Evolutionary conservation across 2,888 invertebrate genomes (phyloP).

Genomic region (Heliconius sara): DNA sequence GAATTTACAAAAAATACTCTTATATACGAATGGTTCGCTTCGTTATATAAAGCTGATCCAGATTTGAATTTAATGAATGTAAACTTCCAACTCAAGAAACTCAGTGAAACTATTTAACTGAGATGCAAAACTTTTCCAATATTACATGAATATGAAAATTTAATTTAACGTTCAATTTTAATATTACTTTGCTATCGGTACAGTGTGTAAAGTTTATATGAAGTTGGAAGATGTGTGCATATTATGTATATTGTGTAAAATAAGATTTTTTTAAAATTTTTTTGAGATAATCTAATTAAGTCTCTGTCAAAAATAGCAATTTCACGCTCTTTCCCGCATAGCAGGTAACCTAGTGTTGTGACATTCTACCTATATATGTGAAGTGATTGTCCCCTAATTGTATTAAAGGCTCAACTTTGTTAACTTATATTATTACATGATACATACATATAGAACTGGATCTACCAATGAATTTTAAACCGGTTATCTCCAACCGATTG

Average conservation of each 20-base stretch:
- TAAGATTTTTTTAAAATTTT: no score
- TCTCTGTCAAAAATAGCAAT: no score
- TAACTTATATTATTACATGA: neutral
- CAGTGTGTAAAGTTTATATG: neutral
- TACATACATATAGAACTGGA: neutral
- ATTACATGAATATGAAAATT: constrained; percentile 48
- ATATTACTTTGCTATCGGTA: constrained; percentile 33
- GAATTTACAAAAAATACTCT: constrained; percentile 21
- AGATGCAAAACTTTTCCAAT: constrained; percentile 46
- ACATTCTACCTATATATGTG: neutral
- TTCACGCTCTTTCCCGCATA: no score
- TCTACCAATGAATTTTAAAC: neutral
- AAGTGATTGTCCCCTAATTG: neutral
- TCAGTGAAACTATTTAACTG: constrained; percentile 44
- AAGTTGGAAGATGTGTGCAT: neutral
- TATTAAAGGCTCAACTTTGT: no score
- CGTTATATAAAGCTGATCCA: constrained; percentile 45
- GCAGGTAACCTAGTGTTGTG: no score
- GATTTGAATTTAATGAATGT: constrained; percentile 46
- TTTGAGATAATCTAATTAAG: no score
- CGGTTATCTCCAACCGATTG: constrained; percentile 5
- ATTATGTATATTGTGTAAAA: neutral
- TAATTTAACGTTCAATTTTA: constrained; percentile 41
- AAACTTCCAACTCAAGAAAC: constrained; percentile 46
- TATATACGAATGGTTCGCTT: constrained; percentile 29